Evolutionary conservation across 2,888 invertebrate genomes (phyloP), one percentile per base, ranked within the genome.

Genomic region (Aelia acuminata): DNA sequence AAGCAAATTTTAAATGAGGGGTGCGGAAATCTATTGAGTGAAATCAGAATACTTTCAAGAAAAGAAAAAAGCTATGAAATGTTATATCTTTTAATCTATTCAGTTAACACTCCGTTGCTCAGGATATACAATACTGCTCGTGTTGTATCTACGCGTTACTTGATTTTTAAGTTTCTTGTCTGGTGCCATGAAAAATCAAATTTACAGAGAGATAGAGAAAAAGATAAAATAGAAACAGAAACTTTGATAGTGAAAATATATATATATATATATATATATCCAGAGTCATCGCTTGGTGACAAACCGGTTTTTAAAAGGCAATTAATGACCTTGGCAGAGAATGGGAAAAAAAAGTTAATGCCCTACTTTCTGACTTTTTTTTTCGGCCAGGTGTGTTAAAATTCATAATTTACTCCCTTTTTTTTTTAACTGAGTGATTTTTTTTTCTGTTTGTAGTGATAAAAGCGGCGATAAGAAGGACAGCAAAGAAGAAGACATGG

Each of bases 401-500:
- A 22, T 47, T 80, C 39, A 35, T 43, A 2, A 10, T 39, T 10
- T 35, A 18, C 39, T 75, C 8, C 20, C 39, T 75, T 75, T 35
- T 35, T 75, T 31, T 43, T 43, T 43, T 43, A 7, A 43, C 7
- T 43, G 4, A 43, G 22, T 20, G 5, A 10, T 18, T 39, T 22
- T 0, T 80, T 47, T 80, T 80, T 39, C 13, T n/a, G 20, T n/a
- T 80, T 80, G 13, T n/a, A 80, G 80, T n/a, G 80, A 80, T 35
- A 80, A 80, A 15, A 80, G 80, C 43, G 43, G 80, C n/a, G 80
- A 80, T 1, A 39, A 80, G n/a, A 80, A 47, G 80, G 80, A 80
- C 80, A 47, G 80, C n/a, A 47, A 39, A n/a, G 80, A 80, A 43
- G 80, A 80, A 80, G 80, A 80, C 31, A 80, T 80, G 80, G 80